These are phyloP conservation scores for Saturnia pavonia DNA, from an alignment of 2,888 invertebrate genomes.

Conservation along the genomic window DNA sequence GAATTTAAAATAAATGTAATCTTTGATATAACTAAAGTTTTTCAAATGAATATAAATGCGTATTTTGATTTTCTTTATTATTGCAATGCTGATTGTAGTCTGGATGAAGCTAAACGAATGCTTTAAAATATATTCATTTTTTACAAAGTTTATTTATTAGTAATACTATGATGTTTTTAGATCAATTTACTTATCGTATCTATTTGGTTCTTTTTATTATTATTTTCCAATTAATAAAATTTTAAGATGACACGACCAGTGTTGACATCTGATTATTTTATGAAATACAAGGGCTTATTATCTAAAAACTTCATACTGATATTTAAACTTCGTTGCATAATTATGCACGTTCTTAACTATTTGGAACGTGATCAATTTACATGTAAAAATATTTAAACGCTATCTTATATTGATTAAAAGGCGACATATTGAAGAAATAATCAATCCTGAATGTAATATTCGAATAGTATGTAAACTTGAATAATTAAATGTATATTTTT, in stretches of 20 bases:
- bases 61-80: not conserved
- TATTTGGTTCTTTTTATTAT: too few relatives aligned
- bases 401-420: too few relatives aligned
- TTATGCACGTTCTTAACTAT: too few relatives aligned
- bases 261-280: too few relatives aligned
- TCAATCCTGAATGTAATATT: not conserved
- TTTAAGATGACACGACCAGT: too few relatives aligned
- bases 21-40: conserved; percentile 3
- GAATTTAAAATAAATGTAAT: not conserved
- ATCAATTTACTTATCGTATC: too few relatives aligned
- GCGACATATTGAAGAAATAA: too few relatives aligned
- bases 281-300: too few relatives aligned
- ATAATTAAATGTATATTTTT: not conserved
- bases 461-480: not conserved
- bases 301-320: not conserved
- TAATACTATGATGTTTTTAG: too few relatives aligned
- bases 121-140: not conserved
- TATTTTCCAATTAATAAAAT: too few relatives aligned
- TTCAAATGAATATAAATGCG: not conserved
- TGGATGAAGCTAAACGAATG: not conserved
- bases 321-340: not conserved
- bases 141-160: not conserved
- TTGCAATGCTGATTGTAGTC: not conserved
- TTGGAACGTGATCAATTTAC: too few relatives aligned
- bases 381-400: too few relatives aligned